A percentile compares a stretch with the other conserved stretches of the same genome.
Conservation (phyloP, 1,140 invertebrate genomes). For the Drosophila virilis region DNA sequence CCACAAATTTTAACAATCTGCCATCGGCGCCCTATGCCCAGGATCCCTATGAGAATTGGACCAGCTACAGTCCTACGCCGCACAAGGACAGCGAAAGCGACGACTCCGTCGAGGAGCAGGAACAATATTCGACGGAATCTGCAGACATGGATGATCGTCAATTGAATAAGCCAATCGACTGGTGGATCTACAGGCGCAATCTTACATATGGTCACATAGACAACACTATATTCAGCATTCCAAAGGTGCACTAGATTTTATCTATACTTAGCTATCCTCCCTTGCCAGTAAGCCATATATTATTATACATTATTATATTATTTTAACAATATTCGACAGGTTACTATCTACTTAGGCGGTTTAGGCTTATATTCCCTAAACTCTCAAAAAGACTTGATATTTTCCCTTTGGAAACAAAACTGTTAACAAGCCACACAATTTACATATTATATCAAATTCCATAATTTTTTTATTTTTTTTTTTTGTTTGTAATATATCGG, state of each 20-base stretch:
- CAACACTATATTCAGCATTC: slow-evolving; percentile 68
- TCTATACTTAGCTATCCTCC: slow-evolving; percentile 17
- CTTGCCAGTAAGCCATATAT: slow-evolving; percentile 46
- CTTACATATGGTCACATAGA: slow-evolving; percentile 72
- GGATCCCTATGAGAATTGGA: slow-evolving; percentile 76
- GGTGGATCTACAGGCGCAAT: slow-evolving; percentile 73
- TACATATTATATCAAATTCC: too few relatives aligned
- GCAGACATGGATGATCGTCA: slow-evolving; percentile 39
- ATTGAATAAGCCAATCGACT: slow-evolving; percentile 34
- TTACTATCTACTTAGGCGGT: too few relatives aligned
- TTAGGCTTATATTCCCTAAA: too few relatives aligned
- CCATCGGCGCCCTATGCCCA: slow-evolving; percentile 24
- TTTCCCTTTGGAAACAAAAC: too few relatives aligned
- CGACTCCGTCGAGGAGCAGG: slow-evolving; percentile 72
- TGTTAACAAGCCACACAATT: too few relatives aligned
- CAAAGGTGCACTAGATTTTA: slow-evolving; percentile 48
- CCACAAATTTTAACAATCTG: slow-evolving; percentile 73
- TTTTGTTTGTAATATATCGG: too few relatives aligned
- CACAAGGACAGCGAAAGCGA: slow-evolving; percentile 40
- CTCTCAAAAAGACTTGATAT: too few relatives aligned
- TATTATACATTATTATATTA: not conserved
- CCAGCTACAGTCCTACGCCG: slow-evolving; percentile 66
- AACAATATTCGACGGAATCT: slow-evolving; percentile 35
- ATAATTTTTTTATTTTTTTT: too few relatives aligned
- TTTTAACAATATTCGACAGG: too few relatives aligned